These are phyloP conservation scores for Parnassius apollo DNA, from an alignment of 2,888 invertebrate genomes.

Conservation along the genomic window DNA sequence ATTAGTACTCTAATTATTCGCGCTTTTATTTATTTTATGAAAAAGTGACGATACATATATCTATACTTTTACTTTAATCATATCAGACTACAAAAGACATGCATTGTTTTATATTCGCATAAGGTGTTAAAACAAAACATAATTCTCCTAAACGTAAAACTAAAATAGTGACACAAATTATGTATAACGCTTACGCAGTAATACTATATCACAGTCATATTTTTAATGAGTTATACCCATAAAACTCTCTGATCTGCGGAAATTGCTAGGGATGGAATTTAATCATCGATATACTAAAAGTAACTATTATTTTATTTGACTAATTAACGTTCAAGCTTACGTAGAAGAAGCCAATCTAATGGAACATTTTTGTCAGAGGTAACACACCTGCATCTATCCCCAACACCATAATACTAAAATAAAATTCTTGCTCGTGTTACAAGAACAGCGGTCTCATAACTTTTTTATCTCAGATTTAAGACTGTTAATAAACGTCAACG, in stretches of 20 bases:
- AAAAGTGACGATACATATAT: neutral
- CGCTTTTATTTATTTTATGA: conserved; percentile 11
- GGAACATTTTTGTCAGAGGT: no score
- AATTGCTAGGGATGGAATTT: neutral
- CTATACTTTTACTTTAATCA: neutral
- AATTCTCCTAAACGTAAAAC: conserved; percentile 18
- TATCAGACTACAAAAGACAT: neutral
- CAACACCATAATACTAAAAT: conserved; percentile 19
- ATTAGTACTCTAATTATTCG: conserved; percentile 3
- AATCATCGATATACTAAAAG: neutral
- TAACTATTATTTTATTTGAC: no score
- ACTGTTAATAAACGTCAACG: conserved; percentile 1
- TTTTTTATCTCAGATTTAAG: neutral
- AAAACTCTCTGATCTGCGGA: neutral
- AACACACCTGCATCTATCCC: neutral
- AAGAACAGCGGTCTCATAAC: conserved; percentile 21
- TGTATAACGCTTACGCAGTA: conserved; percentile 8
- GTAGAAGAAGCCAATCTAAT: no score
- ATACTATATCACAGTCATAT: conserved; percentile 17
- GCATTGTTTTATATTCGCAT: neutral
- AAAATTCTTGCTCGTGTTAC: conserved; percentile 24
- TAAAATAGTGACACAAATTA: conserved; percentile 22
- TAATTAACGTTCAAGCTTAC: no score
- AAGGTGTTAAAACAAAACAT: conserved; percentile 5
- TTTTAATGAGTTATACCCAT: conserved; percentile 3